Evolutionary conservation across 2,113 vertebrate species (phyloP).

Genomic region (Brachirus orientalis): DNA sequence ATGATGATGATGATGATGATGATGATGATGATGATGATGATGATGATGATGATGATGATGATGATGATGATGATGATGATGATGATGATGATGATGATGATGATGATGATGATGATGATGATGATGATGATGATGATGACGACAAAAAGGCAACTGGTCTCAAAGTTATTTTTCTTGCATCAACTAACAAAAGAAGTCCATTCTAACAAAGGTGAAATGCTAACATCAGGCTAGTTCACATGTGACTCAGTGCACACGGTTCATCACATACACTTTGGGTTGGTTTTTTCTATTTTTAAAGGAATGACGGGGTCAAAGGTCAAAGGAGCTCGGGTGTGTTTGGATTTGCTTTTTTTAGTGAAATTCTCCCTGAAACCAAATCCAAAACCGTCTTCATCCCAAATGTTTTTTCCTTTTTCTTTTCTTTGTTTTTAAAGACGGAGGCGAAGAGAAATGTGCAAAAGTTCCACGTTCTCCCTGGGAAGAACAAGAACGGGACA

Average conservation of each 20-base stretch:
- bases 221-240: too few species aligned
- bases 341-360: conserved; percentile 48
- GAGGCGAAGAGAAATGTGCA: conserved; percentile 75
- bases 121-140: too few species aligned
- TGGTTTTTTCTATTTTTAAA: conserved; percentile 47
- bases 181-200: conserved; percentile 48
- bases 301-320: conserved; percentile 35
- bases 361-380: conserved; percentile 77
- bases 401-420: conserved; percentile 26
- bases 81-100: too few species aligned
- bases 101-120: too few species aligned
- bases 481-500: conserved; percentile 13
- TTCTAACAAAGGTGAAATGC: too few species aligned
- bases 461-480: conserved; percentile 76
- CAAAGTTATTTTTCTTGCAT: conserved; percentile 50
- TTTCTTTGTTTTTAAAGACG: conserved; percentile 32
- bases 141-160: too few species aligned
- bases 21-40: too few species aligned
- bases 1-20: too few species aligned
- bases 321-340: conserved; percentile 21
- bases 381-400: conserved; percentile 71
- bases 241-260: too few species aligned
- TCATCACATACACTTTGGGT: conserved; percentile 65
- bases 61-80: too few species aligned
- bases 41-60: too few species aligned